These are phyloP conservation scores for Junonia oenone DNA, from an alignment of 2,888 invertebrate species.

Conservation along the genomic window DNA sequence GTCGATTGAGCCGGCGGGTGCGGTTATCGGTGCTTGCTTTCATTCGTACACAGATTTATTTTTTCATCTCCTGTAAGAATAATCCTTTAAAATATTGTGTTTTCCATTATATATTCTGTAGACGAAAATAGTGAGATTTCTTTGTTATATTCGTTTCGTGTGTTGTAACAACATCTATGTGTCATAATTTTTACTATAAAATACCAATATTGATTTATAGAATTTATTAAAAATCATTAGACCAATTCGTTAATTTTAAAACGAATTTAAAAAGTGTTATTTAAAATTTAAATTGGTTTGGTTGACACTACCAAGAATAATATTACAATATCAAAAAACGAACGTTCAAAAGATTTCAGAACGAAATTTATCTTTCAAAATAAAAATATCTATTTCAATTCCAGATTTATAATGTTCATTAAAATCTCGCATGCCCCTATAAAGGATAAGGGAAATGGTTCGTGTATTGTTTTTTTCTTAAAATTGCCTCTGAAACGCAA, in stretches of 20 bases:
- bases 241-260: too few species aligned
- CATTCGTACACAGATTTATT: conserved; percentile 32
- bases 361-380: neutral
- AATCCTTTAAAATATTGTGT: neutral
- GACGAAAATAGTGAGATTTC: too few species aligned
- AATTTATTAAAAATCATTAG: too few species aligned
- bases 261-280: too few species aligned
- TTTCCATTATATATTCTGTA: neutral
- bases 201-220: too few species aligned
- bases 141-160: too few species aligned
- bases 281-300: neutral
- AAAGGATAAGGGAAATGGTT: conserved; percentile 1
- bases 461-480: conserved; percentile 17
- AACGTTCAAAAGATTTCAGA: neutral
- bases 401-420: neutral
- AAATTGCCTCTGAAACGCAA: conserved; percentile 15
- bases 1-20: conserved; percentile 41
- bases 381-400: neutral
- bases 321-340: too few species aligned
- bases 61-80: conserved; percentile 15
- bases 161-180: too few species aligned
- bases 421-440: neutral
- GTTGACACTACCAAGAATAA: neutral
- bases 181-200: too few species aligned
- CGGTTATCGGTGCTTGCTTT: conserved; percentile 26